These are phyloP conservation scores for Blennius ocellaris DNA, from an alignment of 2,113 vertebrate species.

Conservation along the genomic window DNA sequence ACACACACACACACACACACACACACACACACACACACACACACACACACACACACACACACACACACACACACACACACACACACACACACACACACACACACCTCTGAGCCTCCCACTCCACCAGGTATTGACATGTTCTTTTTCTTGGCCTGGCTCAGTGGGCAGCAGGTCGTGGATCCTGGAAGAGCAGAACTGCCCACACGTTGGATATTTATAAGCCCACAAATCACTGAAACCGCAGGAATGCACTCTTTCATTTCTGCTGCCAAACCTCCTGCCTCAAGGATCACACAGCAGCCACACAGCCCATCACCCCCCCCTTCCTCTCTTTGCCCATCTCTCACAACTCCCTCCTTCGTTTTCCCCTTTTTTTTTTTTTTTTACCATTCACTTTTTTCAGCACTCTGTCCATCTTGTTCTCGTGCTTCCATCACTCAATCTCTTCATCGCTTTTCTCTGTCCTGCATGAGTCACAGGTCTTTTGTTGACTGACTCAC, in stretches of 20 bases:
- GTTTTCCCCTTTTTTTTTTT: conserved; percentile 3
- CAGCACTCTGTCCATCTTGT: not conserved
- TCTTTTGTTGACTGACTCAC: conserved; percentile 66
- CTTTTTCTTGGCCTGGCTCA: conserved; percentile 59
- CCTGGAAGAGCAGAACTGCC: conserved; percentile 67
- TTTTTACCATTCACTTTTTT: not conserved
- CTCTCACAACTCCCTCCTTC: not conserved
- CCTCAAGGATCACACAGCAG: conserved; percentile 54
- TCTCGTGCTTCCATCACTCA: conserved; percentile 2
- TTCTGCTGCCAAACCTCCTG: conserved; percentile 56
- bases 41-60: conserved; percentile 24
- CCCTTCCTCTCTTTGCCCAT: conserved; percentile 7
- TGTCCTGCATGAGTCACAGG: conserved; percentile 64
- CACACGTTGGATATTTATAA: conserved; percentile 79
- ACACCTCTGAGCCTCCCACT: conserved; percentile 50
- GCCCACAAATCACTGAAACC: conserved; percentile 74
- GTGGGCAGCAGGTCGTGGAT: conserved; percentile 73
- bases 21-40: conserved; percentile 28
- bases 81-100: conserved; percentile 16
- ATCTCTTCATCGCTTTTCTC: conserved; percentile 16
- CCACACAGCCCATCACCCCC: conserved; percentile 30
- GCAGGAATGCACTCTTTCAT: conserved; percentile 67
- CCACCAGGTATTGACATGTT: conserved; percentile 65
- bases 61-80: conserved; percentile 14
- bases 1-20: conserved; percentile 19